Conservation (phyloP, 1,140 invertebrate species). For the Trigoniulus corallinus region DNA sequence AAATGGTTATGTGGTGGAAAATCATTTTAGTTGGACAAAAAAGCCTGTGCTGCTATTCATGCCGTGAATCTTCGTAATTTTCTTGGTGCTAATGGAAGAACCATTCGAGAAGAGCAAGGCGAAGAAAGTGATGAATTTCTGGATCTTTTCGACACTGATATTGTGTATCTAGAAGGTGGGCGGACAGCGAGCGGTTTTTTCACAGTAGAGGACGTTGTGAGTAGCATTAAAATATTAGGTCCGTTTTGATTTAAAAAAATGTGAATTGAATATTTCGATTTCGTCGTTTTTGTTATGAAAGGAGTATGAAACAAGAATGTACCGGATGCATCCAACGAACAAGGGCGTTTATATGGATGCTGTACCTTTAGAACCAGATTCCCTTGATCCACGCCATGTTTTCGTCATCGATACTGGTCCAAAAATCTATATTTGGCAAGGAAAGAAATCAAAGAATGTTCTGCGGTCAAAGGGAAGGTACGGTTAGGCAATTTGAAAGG, state of each 20-base stretch:
- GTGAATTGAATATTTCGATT: slow-evolving; percentile 8
- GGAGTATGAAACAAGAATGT: slow-evolving; percentile 67
- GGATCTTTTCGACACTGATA: slow-evolving; percentile 71
- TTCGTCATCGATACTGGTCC: slow-evolving; percentile 80
- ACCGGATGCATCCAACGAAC: slow-evolving; percentile 74
- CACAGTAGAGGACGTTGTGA: slow-evolving; percentile 81
- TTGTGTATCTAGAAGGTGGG: slow-evolving; percentile 94
- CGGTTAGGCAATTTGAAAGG: no score
- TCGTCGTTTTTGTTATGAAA: no score
- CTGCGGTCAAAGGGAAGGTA: slow-evolving; percentile 75
- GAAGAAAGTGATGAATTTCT: slow-evolving; percentile 96
- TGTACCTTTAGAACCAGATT: slow-evolving; percentile 45
- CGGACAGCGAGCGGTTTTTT: slow-evolving; percentile 93
- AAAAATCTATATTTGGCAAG: slow-evolving; percentile 79
- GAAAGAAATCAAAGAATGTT: slow-evolving; percentile 82
- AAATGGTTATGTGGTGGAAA: no score
- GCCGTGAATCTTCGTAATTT: slow-evolving; percentile 95
- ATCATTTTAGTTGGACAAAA: slow-evolving; percentile 80
- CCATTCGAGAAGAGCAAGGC: slow-evolving; percentile 88
- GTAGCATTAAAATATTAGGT: slow-evolving; percentile 11
- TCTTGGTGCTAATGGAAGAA: slow-evolving; percentile 86
- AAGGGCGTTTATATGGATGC: slow-evolving; percentile 83
- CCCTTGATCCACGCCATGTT: slow-evolving; percentile 78
- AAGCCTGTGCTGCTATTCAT: slow-evolving; percentile 96
- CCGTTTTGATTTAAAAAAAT: slow-evolving; percentile 15